phyloP scores from a whole-genome alignment of 2,113 vertebrate genomes.

The Cyprinodon variegatus region DNA sequence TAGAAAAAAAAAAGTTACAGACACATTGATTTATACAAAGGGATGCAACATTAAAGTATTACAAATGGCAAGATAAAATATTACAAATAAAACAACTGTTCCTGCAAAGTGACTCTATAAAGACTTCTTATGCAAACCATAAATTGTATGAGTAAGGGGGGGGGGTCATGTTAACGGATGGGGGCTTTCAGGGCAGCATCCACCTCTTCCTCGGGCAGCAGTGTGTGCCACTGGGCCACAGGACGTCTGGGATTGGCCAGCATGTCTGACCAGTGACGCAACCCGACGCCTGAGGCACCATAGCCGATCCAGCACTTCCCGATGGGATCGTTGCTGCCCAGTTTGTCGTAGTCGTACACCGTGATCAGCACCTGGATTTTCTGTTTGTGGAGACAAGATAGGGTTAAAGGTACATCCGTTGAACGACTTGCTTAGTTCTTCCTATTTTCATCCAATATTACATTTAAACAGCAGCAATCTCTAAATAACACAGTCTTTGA shows the following conservation, averaged over 20 bases:
- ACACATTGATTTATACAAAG: background rate
- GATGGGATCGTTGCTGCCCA: conserved; percentile 84
- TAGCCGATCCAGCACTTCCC: conserved; percentile 87
- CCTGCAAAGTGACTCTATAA: background rate
- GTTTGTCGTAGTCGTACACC: conserved; percentile 82
- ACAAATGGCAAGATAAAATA: background rate
- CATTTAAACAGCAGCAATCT: background rate
- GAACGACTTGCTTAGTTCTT: background rate
- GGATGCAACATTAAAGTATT: background rate
- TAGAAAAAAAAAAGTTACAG: background rate
- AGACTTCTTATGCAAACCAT: background rate
- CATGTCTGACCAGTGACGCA: conserved; percentile 90
- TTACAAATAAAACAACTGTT: background rate
- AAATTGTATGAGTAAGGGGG: background rate
- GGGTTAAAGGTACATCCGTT: background rate
- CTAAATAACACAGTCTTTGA: background rate
- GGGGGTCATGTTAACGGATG: conserved; percentile 70
- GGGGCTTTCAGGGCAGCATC: conserved; percentile 81
- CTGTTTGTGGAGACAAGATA: conserved; percentile 49
- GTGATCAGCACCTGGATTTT: conserved; percentile 82
- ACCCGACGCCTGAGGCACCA: conserved; percentile 83
- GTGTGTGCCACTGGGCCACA: conserved; percentile 87
- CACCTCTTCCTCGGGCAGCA: conserved; percentile 83
- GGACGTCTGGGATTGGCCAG: conserved; percentile 87
- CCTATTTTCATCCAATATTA: background rate